Percentiles rank a stretch among this genome's conserved stretches.
Conservation (phyloP, 2,797 vertebrate genomes). For the Eremophila alpestris region DNA sequence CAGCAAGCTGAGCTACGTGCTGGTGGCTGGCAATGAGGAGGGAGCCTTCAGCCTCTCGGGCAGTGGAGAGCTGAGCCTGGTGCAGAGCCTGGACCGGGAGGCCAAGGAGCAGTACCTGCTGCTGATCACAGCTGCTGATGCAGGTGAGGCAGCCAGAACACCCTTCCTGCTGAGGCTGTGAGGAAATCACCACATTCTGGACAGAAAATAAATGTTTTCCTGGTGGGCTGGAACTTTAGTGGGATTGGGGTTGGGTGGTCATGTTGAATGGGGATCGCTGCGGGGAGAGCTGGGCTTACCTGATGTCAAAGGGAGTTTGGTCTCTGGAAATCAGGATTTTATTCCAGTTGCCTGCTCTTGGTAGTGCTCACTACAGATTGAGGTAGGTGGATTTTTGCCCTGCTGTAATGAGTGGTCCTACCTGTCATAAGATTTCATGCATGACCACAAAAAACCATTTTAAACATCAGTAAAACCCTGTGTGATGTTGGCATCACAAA, state of each 20-base stretch:
- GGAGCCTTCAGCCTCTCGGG: conserved; percentile 86
- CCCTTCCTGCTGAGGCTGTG: not conserved
- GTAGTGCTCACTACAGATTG: not conserved
- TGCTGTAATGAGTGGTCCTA: not conserved
- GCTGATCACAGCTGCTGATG: conserved; percentile 88
- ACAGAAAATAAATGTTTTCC: not conserved
- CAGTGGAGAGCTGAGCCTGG: conserved; percentile 87
- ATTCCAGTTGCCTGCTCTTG: not conserved
- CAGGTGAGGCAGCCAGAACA: conserved; percentile 75
- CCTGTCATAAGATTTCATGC: not conserved
- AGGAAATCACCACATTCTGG: accelerated
- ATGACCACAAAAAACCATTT: accelerated
- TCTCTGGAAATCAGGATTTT: not conserved
- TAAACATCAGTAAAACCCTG: not conserved
- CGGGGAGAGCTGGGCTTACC: not conserved
- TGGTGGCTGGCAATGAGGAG: conserved; percentile 85
- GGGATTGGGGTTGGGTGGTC: not conserved
- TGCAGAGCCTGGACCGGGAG: conserved; percentile 89
- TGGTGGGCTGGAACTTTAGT: not conserved
- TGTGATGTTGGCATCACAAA: not conserved
- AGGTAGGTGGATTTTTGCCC: not conserved
- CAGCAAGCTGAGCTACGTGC: conserved; percentile 87
- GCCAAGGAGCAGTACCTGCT: conserved; percentile 82
- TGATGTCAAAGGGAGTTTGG: not conserved
- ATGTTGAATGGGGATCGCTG: not conserved